These are phyloP conservation scores for Tursiops truncatus DNA, from an alignment of 2,113 vertebrate species.

Conservation along the genomic window DNA sequence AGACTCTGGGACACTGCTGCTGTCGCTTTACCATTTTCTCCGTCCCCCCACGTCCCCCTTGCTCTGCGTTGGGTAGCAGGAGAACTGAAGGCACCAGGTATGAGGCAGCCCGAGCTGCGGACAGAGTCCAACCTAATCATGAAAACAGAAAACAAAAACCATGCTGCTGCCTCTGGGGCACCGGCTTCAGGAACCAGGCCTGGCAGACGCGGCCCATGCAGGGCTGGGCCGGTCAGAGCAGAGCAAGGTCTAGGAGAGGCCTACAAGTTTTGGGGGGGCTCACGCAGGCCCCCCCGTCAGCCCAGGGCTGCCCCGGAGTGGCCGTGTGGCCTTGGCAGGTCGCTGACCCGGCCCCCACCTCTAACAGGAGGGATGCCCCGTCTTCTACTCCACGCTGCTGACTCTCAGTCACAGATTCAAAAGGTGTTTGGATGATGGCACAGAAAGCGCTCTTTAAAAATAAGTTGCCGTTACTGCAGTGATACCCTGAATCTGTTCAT, in stretches of 20 bases:
- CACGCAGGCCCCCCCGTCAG: accelerated
- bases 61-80: accelerated
- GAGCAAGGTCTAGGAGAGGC: accelerated
- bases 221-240: accelerated
- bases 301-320: neutral
- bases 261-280: accelerated
- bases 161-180: accelerated
- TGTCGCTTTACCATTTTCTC: accelerated
- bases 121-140: neutral
- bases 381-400: accelerated
- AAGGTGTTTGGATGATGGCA: accelerated
- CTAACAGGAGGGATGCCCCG: accelerated
- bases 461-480: accelerated
- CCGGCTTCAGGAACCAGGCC: accelerated
- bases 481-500: accelerated
- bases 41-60: accelerated
- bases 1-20: accelerated
- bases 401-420: accelerated
- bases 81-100: accelerated
- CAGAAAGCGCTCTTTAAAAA: neutral
- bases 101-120: accelerated
- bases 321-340: neutral
- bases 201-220: accelerated
- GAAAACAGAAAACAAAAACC: neutral
- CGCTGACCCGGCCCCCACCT: accelerated